Conservation (phyloP, 2,113 vertebrate species). For the Gallinago jamesoni region DNA sequence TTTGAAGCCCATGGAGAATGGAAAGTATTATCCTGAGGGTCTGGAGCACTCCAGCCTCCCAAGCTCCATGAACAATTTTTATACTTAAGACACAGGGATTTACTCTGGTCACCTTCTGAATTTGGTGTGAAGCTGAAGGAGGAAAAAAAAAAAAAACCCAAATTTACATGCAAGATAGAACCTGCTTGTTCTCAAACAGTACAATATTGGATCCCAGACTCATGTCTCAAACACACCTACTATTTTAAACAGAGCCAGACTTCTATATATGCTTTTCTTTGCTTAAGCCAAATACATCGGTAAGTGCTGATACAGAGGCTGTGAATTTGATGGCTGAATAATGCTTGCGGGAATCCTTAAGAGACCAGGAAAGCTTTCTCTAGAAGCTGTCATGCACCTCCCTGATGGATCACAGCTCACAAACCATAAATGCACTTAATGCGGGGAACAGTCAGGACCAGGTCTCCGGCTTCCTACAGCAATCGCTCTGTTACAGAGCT, state of each 20-base stretch:
- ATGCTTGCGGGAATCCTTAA: conserved; percentile 37
- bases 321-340: conserved; percentile 48
- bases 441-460: not conserved
- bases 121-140: not conserved
- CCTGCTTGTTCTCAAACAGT: not conserved
- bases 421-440: conserved; percentile 40
- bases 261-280: not conserved
- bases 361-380: conserved; percentile 38
- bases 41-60: not conserved
- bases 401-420: conserved; percentile 49
- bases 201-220: not conserved
- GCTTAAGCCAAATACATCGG: not conserved
- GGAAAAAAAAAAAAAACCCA: not conserved
- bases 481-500: not conserved
- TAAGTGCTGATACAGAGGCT: conserved; percentile 63
- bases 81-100: not conserved
- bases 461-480: not conserved
- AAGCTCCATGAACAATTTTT: not conserved
- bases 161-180: not conserved
- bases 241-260: conserved; percentile 40
- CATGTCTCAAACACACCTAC: not conserved
- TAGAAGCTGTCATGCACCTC: conserved; percentile 31
- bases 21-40: not conserved
- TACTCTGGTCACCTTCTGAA: not conserved
- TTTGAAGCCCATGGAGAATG: not conserved